Evolutionary conservation across 2,797 vertebrate genomes (phyloP).

Genomic region (Ctenopoma kingsleyae): DNA sequence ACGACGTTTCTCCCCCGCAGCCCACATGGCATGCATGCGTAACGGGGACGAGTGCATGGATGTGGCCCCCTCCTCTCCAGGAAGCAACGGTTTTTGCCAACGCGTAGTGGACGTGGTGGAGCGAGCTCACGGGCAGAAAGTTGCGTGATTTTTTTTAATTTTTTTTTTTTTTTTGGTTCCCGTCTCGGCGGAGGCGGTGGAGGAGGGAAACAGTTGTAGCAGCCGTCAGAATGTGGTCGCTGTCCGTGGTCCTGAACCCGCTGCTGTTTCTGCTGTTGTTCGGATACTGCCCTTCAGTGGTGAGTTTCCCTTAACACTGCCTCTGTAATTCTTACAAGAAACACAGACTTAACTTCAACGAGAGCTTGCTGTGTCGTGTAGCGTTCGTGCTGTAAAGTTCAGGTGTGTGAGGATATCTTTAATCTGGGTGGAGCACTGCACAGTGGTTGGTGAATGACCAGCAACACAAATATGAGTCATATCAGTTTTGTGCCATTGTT

Average conservation of each 20-base stretch:
- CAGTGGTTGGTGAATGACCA: background rate
- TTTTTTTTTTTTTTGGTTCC: slow-evolving; percentile 3
- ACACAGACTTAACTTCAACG: slow-evolving; percentile 10
- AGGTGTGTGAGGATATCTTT: background rate
- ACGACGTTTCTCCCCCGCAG: slow-evolving; percentile 55
- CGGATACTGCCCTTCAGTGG: slow-evolving; percentile 90
- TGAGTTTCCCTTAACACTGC: slow-evolving; percentile 69
- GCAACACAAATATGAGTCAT: slow-evolving; percentile 34
- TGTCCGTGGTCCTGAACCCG: slow-evolving; percentile 88
- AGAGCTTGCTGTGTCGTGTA: background rate
- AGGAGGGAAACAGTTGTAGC: slow-evolving; percentile 17
- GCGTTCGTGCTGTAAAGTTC: slow-evolving; percentile 29
- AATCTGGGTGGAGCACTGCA: slow-evolving; percentile 18
- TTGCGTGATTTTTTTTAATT: slow-evolving; percentile 55
- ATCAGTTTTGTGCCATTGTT: slow-evolving; percentile 17
- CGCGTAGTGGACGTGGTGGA: slow-evolving; percentile 68
- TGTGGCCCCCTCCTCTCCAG: slow-evolving; percentile 55
- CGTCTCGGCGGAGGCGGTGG: slow-evolving; percentile 19
- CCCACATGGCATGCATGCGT: slow-evolving; percentile 63
- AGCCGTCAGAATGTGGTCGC: slow-evolving; percentile 85
- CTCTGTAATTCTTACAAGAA: slow-evolving; percentile 2
- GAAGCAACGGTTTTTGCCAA: slow-evolving; percentile 65
- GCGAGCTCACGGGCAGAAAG: slow-evolving; percentile 73
- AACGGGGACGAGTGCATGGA: slow-evolving; percentile 69
- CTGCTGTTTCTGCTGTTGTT: slow-evolving; percentile 89